These are phyloP conservation scores for Hypomecis atomaria DNA, from an alignment of 2,888 invertebrate species.

Conservation along the genomic window DNA sequence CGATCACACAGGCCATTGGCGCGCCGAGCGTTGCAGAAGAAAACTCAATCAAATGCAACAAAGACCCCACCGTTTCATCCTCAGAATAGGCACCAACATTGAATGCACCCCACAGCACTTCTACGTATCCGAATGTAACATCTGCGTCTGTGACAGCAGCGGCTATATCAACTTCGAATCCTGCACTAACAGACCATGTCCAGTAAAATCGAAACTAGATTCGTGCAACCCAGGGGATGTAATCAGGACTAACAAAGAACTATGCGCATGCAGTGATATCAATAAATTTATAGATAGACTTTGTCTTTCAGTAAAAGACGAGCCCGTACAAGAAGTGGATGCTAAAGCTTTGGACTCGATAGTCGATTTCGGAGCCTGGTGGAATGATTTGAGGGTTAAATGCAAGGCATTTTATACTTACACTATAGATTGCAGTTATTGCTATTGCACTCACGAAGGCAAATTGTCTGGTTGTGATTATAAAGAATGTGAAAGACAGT, in stretches of 20 bases:
- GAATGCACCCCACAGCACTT: conserved; percentile 50
- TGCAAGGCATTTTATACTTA: conserved; percentile 36
- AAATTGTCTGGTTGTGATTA: neutral
- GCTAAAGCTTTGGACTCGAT: conserved; percentile 40
- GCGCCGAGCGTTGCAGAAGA: conserved; percentile 52
- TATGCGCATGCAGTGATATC: conserved; percentile 62
- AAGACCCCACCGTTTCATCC: conserved; percentile 24
- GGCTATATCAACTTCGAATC: conserved; percentile 45
- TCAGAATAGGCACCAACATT: conserved; percentile 46
- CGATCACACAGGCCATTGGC: conserved; percentile 54
- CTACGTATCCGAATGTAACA: conserved; percentile 61
- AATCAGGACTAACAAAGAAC: conserved; percentile 48
- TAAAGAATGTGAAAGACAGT: neutral
- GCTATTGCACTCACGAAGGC: conserved; percentile 47
- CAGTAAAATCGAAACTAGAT: conserved; percentile 50
- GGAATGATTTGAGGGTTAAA: conserved; percentile 29
- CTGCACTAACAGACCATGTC: conserved; percentile 60
- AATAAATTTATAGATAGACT: conserved; percentile 58
- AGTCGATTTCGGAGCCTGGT: conserved; percentile 40
- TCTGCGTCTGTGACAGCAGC: conserved; percentile 54
- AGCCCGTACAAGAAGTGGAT: conserved; percentile 46
- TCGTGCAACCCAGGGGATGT: conserved; percentile 56
- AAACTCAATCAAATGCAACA: conserved; percentile 47
- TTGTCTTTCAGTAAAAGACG: conserved; percentile 49
- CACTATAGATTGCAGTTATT: conserved; percentile 57